These are phyloP conservation scores for Carlito syrichta DNA, from an alignment of 2,113 vertebrate species.

Conservation along the genomic window DNA sequence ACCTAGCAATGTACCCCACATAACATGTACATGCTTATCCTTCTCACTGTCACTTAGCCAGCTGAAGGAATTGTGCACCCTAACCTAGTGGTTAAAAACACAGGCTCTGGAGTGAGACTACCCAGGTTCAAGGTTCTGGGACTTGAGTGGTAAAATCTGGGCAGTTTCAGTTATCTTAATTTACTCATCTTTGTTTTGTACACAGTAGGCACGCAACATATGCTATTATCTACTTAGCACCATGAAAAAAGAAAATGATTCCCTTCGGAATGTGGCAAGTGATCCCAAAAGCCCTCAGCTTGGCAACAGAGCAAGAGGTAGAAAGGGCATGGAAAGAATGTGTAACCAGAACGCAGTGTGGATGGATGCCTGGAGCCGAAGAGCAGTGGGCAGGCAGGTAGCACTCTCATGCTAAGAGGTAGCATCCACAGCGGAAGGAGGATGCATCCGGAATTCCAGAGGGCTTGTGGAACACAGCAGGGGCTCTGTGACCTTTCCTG, in stretches of 20 bases:
- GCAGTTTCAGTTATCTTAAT: background rate
- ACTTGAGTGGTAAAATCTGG: background rate
- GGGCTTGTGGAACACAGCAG: background rate
- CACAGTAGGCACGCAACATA: background rate
- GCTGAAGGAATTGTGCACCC: rapidly evolving
- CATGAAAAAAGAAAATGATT: background rate
- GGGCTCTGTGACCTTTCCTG: too few species aligned
- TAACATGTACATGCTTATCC: rapidly evolving
- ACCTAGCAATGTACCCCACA: rapidly evolving
- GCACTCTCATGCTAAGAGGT: background rate
- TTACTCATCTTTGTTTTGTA: background rate
- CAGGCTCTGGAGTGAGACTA: background rate
- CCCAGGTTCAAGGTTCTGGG: background rate
- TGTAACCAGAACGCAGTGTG: rapidly evolving
- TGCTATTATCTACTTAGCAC: background rate
- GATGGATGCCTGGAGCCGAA: background rate
- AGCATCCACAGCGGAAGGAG: background rate
- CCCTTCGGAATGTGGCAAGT: background rate
- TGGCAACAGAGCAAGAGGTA: background rate
- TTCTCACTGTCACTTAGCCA: background rate
- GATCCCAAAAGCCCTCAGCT: background rate
- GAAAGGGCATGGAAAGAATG: background rate
- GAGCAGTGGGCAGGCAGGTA: rapidly evolving
- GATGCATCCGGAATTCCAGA: background rate
- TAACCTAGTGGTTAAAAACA: rapidly evolving